phyloP scores from a whole-genome alignment of 1,140 invertebrate species.

The Macrosteles quadrilineatus region DNA sequence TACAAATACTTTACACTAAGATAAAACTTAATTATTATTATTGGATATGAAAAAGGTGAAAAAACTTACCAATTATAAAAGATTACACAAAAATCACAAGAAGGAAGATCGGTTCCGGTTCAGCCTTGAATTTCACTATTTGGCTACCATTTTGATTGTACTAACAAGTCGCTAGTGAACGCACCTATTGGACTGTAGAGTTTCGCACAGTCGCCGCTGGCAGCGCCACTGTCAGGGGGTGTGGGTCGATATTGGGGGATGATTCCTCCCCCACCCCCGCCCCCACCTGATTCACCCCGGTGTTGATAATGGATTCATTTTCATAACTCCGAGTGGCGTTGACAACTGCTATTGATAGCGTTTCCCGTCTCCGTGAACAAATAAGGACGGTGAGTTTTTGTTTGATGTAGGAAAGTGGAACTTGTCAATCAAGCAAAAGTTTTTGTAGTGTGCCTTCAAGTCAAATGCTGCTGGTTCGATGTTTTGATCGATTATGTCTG shows the following conservation, averaged over 20 bases:
- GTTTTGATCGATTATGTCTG: too few species aligned
- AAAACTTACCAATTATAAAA: neutral
- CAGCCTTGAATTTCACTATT: neutral
- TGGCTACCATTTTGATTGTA: neutral
- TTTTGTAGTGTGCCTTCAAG: too few species aligned
- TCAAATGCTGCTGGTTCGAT: too few species aligned
- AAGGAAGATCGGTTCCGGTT: neutral
- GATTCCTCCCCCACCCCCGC: neutral
- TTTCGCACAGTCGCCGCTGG: neutral
- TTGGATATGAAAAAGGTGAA: too few species aligned
- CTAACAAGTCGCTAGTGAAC: neutral
- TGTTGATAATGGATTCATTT: slow-evolving; percentile 13
- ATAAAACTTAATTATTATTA: too few species aligned
- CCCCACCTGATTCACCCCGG: neutral
- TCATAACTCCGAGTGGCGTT: neutral
- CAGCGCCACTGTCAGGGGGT: neutral
- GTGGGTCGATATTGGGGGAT: slow-evolving; percentile 5
- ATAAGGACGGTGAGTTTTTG: too few species aligned
- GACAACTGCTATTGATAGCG: too few species aligned
- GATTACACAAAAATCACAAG: slow-evolving; percentile 2
- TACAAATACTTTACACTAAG: too few species aligned
- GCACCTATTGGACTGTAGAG: neutral
- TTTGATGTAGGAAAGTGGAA: too few species aligned
- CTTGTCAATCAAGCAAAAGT: too few species aligned
- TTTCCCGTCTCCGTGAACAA: too few species aligned